Percentiles rank a stretch among this genome's conserved stretches.
phyloP scores from a whole-genome alignment of 2,113 vertebrate species.

The Nicator chloris region DNA sequence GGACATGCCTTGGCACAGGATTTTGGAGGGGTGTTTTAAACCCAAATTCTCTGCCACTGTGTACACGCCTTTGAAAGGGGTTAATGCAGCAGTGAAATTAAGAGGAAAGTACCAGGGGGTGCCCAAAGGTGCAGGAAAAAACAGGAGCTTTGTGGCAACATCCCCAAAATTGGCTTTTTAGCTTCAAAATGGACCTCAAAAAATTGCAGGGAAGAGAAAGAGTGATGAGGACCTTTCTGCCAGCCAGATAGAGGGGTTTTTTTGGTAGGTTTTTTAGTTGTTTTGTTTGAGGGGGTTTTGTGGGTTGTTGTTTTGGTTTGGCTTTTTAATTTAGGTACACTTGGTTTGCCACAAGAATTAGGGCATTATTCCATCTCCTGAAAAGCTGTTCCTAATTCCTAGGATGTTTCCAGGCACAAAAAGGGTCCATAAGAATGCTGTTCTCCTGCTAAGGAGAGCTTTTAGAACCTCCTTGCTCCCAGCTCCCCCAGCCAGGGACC shows the following conservation, averaged over 20 bases:
- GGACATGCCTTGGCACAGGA: neutral
- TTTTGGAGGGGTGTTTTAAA: neutral
- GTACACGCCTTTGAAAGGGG: neutral
- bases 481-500: neutral
- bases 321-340: neutral
- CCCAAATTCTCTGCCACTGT: neutral
- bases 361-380: neutral
- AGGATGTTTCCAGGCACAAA: neutral
- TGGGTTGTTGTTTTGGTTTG: neutral
- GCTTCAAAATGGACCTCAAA: neutral
- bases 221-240: neutral
- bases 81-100: neutral
- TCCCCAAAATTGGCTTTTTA: neutral
- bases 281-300: neutral
- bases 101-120: neutral
- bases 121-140: neutral
- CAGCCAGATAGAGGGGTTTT: accelerated
- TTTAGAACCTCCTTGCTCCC: neutral
- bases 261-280: neutral
- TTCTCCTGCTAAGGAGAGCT: neutral
- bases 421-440: neutral
- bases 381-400: neutral
- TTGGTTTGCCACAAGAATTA: neutral
- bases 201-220: neutral
- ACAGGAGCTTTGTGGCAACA: neutral